Evolutionary conservation across 2,888 invertebrate species (phyloP), one percentile per base, ranked within the genome.

Genomic region (Volucella inflata): DNA sequence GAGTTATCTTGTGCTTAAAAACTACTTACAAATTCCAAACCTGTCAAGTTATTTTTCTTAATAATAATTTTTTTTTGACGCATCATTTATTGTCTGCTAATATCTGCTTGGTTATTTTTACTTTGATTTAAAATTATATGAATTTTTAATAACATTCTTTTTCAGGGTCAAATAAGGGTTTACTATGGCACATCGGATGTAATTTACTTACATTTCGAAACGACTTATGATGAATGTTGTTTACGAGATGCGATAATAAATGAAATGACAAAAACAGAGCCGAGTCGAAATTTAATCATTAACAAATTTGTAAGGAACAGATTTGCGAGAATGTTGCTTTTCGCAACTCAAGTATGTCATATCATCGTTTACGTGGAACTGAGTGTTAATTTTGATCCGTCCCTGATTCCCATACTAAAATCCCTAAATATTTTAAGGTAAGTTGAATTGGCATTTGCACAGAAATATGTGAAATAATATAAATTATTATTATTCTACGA

Each of bases 301-400:
- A 90, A 92, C 72, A 90, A 90, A 42, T 88, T 88, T 38, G 87
- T 91, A 21, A 89, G 92, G 0, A 90, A 89, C 55, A 88, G 90
- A n/a, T 92, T 92, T 82, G 96, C 97, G 16, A 95, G 95, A 88
- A 94, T 94, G 51, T 92, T 98, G 70, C 93, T 97, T 2, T 93
- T 97, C 81, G 93, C 97, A 14, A 95, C 97, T 90, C 95, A 96
- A 88, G 92, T 97, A 55, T 97, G 97, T 82, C 97, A 98, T 89
- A 94, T 98, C 83, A 93, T 97, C 91, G 87, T 94, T 89, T 10
- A 93, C 90, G 79, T 94, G 91, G 82, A 94, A 91, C 84, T 92
- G 90, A 42, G 93, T 91, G 89, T 89, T 0, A 89, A 85, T 0
- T 97, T 98, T 93, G 98, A 98, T 92, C 93, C 96, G 17, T 96